Base-by-base conservation (phyloP, 2,113 vertebrate genomes). In the Empidonax traillii region DNA sequence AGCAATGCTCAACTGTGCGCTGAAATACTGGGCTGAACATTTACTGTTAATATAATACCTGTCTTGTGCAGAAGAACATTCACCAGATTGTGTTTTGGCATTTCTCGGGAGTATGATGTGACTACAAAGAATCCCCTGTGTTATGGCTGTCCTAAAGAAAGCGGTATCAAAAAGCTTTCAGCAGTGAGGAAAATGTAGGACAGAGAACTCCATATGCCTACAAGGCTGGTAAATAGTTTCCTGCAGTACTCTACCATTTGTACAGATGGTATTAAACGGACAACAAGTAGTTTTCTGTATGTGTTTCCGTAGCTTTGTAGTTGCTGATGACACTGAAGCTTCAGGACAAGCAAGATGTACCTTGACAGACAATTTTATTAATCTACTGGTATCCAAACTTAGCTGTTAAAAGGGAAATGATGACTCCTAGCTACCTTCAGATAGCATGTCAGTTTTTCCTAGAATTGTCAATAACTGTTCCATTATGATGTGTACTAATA, bases 191-290 rank as follows among this genome's bases (percentile, higher is more conserved):
- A 53, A 71, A 52, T 12, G 7, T 20, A 28, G 17, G 51, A 27
- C 7, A 25, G 43, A 43, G 15, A 9, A 3, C 43, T 58, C 22
- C 21, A 11, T 0, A 0, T 52, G 21, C 8, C 72, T 31, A 20
- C 12, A 41, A 10, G 21, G 11, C 49, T 15, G n/a, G 24, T 30
- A 25, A 43, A 47, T 16, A 58, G 19, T 47, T 80, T 37, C 2
- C 15, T 37, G 16, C 44, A n/a, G 49, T 47, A 19, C 10, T 35
- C 59, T 51, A 49, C 27, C 3, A 2, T 37, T 75, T 39, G 17
- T 61, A 31, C 1, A 2, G 39, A 17, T 2, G 4, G 5, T 27
- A 8, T 28, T 43, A 35, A 35, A 35, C 8, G 46, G 12, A 56
- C 44, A 59, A 18, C 6, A 20, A 31, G 31, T 39, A 25, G 41